Conservation (phyloP, 1,140 invertebrate species). For the Drosophila equinoxialis region DNA sequence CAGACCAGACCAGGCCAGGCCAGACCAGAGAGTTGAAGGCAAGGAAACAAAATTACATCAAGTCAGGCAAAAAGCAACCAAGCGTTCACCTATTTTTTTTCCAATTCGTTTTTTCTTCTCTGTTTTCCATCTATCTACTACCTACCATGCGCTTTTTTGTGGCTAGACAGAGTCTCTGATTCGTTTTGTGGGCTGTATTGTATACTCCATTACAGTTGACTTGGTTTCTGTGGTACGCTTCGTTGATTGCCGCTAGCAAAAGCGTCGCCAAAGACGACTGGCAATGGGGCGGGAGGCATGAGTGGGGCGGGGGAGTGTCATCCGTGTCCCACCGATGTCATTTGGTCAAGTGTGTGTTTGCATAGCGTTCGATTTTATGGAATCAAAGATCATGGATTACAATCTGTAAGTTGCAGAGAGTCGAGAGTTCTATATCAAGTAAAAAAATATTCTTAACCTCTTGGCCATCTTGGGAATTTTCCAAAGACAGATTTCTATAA, state of each 20-base stretch:
- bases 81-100: constrained; percentile 63
- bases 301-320: background rate
- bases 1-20: constrained; percentile 22
- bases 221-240: constrained; percentile 66
- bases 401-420: too few relatives aligned
- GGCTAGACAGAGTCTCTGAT: constrained; percentile 62
- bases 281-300: background rate
- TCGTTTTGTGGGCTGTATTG: constrained; percentile 37
- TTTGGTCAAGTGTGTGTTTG: constrained; percentile 53
- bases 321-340: constrained; percentile 18
- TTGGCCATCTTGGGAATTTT: background rate
- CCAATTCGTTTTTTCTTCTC: constrained; percentile 34
- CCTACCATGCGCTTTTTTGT: constrained; percentile 72
- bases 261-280: constrained; percentile 40
- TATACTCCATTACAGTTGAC: constrained; percentile 61
- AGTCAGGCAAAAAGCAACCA: constrained; percentile 75
- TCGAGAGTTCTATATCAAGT: background rate
- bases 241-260: constrained; percentile 40
- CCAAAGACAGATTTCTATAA: constrained; percentile 8
- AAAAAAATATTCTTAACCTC: background rate
- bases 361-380: constrained; percentile 22
- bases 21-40: constrained; percentile 32
- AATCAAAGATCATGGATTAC: too few relatives aligned
- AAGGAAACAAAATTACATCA: constrained; percentile 74
- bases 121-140: constrained; percentile 24